Conservation (phyloP, 2,113 vertebrate species). For the Catharus bicknelli region DNA sequence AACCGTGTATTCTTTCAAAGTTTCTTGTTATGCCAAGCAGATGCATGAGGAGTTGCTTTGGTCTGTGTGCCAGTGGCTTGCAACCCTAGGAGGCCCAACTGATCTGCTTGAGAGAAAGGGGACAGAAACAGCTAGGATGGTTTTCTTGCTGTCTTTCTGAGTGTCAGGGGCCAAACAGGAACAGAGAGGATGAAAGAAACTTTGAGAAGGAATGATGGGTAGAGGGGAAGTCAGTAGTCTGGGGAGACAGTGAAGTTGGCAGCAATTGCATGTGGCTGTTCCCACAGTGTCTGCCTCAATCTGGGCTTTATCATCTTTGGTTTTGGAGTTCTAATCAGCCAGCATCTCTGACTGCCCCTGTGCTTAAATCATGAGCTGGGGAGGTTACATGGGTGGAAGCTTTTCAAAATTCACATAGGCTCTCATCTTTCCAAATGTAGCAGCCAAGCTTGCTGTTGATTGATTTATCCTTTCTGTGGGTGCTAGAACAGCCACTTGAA, state of each 20-base stretch:
- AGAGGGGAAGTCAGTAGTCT: not conserved
- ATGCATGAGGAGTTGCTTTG: not conserved
- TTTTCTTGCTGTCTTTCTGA: not conserved
- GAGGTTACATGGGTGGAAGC: not conserved
- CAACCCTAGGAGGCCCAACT: accelerated
- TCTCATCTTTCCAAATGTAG: not conserved
- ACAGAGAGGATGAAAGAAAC: not conserved
- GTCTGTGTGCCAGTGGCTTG: not conserved
- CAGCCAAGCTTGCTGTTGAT: not conserved
- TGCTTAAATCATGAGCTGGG: not conserved
- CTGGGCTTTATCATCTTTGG: not conserved
- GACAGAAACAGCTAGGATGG: not conserved
- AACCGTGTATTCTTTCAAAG: not conserved
- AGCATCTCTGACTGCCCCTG: not conserved
- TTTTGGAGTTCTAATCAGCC: not conserved
- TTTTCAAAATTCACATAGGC: not conserved
- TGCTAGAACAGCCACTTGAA: not conserved
- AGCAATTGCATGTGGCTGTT: not conserved
- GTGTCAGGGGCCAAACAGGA: not conserved
- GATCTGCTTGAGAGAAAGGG: not conserved
- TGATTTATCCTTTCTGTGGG: not conserved
- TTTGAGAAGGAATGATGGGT: not conserved
- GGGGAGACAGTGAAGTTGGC: not conserved
- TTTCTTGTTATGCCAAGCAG: not conserved
- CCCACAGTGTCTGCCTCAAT: not conserved